A percentile compares a stretch with the other conserved stretches of the same genome.
Conservation (phyloP, 1,140 invertebrate species). For the Lysiphlebus fabarum region DNA sequence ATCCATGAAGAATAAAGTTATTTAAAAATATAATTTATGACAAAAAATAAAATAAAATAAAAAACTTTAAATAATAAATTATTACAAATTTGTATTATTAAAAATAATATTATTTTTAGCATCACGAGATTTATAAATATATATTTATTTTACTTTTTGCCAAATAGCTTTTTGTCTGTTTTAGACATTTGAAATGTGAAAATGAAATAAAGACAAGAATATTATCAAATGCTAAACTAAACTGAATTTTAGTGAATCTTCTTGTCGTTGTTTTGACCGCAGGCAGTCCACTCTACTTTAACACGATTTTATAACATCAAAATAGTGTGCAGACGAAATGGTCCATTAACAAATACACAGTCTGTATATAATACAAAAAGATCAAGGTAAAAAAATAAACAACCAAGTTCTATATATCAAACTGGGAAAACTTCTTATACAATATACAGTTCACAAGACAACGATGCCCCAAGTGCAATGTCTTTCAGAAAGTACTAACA, state of each 20-base stretch:
- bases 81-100: no score
- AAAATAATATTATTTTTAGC: conserved; percentile 9
- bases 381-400: background rate
- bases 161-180: background rate
- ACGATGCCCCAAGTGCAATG: background rate
- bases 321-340: background rate
- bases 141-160: background rate
- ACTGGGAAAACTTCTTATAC: conserved; percentile 4
- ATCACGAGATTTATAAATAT: background rate
- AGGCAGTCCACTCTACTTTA: conserved; percentile 8
- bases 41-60: no score
- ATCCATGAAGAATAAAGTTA: no score
- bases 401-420: background rate
- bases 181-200: conserved; percentile 3
- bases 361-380: no score
- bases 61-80: no score
- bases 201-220: background rate
- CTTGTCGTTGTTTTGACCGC: conserved; percentile 5
- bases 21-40: no score
- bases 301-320: background rate
- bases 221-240: background rate
- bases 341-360: background rate
- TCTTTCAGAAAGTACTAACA: background rate
- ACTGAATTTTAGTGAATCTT: conserved; percentile 5
- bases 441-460: conserved; percentile 4